Conservation (phyloP, 2,888 invertebrate species). For the Thera obeliscata region DNA sequence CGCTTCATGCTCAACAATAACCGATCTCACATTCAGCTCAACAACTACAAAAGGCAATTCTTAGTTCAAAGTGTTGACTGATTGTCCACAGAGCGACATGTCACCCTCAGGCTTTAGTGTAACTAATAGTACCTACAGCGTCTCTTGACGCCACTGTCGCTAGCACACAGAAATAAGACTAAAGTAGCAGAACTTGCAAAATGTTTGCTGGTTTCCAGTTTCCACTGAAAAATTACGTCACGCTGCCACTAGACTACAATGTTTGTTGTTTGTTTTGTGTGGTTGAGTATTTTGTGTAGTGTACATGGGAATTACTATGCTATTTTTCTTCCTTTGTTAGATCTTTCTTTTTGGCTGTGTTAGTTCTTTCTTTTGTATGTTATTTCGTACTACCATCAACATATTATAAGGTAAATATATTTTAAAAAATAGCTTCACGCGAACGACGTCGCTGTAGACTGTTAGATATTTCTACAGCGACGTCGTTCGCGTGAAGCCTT, state of each 20-base stretch:
- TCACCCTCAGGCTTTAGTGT: slow-evolving; percentile 18
- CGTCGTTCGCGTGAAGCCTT: too few relatives aligned
- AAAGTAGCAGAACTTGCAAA: slow-evolving; percentile 30
- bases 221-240: slow-evolving; percentile 36
- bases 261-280: slow-evolving; percentile 20
- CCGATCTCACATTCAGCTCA: slow-evolving; percentile 2
- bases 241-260: slow-evolving; percentile 21
- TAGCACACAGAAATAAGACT: not conserved
- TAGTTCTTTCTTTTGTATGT: not conserved
- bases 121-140: slow-evolving; percentile 25
- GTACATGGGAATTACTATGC: not conserved
- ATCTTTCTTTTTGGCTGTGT: not conserved
- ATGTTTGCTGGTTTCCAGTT: slow-evolving; percentile 40
- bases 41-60: not conserved
- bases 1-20: slow-evolving; percentile 7
- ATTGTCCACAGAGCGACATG: slow-evolving; percentile 22
- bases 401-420: too few relatives aligned
- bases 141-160: slow-evolving; percentile 37
- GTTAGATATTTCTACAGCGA: too few relatives aligned
- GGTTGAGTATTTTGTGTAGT: slow-evolving; percentile 14
- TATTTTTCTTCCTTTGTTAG: not conserved
- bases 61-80: slow-evolving; percentile 37
- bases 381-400: not conserved
- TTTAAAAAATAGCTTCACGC: too few relatives aligned
- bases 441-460: too few relatives aligned